These are phyloP conservation scores for Zaprionus kolodkinae DNA, from an alignment of 1,140 invertebrate genomes.

Conservation along the genomic window DNA sequence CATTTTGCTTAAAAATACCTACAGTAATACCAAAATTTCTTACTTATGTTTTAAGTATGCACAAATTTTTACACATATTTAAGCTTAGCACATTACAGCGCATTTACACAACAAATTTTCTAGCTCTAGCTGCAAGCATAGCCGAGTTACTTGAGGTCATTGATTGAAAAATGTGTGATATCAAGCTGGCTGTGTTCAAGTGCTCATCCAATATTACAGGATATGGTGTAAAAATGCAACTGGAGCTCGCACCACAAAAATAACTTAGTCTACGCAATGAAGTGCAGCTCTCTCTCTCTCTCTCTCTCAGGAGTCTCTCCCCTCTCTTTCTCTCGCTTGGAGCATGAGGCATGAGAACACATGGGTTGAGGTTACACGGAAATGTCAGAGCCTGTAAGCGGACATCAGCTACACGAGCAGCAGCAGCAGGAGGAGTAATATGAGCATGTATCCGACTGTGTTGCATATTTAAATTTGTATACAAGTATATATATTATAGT, in stretches of 20 bases:
- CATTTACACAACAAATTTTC: neutral
- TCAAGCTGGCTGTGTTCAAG: too few relatives aligned
- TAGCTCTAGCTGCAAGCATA: neutral
- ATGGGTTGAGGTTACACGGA: conserved; percentile 11
- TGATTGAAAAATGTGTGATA: neutral
- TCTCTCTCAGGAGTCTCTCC: neutral
- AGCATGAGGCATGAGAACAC: neutral
- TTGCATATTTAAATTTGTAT: conserved; percentile 5
- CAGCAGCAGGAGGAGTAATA: conserved; percentile 13
- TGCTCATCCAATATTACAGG: neutral
- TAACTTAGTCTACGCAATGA: conserved; percentile 50
- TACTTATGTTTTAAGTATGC: too few relatives aligned
- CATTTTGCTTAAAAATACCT: neutral
- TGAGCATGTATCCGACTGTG: conserved; percentile 17
- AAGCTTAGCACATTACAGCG: neutral
- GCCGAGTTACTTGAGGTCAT: neutral
- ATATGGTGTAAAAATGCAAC: conserved; percentile 26
- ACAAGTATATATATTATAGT: conserved; percentile 10
- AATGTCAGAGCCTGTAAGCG: conserved; percentile 44
- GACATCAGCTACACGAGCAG: conserved; percentile 35
- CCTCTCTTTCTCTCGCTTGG: neutral
- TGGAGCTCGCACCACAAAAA: conserved; percentile 34
- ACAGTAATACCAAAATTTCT: neutral
- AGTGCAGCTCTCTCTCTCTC: conserved; percentile 28
- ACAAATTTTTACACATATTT: neutral